A percentile compares a stretch with the other conserved stretches of the same genome.
phyloP scores from a whole-genome alignment of 2,888 invertebrate genomes.

The Amblyteles armatorius region DNA sequence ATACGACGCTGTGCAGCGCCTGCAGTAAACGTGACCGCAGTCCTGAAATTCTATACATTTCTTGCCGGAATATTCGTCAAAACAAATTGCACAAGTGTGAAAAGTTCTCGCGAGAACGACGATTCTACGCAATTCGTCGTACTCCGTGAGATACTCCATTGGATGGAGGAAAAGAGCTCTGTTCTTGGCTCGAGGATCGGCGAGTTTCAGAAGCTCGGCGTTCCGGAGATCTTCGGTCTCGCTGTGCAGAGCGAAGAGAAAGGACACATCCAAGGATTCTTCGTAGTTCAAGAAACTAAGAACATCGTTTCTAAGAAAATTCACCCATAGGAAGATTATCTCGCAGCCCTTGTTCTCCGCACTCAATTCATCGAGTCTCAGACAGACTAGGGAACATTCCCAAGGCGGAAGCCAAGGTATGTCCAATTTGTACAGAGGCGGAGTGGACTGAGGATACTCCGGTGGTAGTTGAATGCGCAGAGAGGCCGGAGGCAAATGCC shows the following conservation, averaged over 20 bases:
- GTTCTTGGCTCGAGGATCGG: constrained; percentile 71
- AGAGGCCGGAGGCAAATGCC: constrained; percentile 73
- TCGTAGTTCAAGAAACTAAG: constrained; percentile 70
- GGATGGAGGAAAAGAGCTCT: constrained; percentile 67
- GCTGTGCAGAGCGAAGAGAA: constrained; percentile 63
- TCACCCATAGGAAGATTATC: constrained; percentile 76
- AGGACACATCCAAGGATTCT: constrained; percentile 72
- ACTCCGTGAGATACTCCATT: constrained; percentile 66
- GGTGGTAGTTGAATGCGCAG: constrained; percentile 71
- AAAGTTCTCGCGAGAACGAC: constrained; percentile 67
- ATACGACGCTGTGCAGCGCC: constrained; percentile 71
- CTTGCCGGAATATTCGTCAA: constrained; percentile 67
- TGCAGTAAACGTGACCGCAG: constrained; percentile 75
- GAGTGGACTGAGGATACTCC: constrained; percentile 73
- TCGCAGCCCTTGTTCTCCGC: constrained; percentile 72
- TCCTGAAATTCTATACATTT: constrained; percentile 70
- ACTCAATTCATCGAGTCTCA: constrained; percentile 78
- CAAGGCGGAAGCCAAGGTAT: constrained; percentile 75
- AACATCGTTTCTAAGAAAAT: constrained; percentile 74
- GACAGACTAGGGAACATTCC: constrained; percentile 73
- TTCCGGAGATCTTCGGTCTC: constrained; percentile 54
- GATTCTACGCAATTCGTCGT: constrained; percentile 54
- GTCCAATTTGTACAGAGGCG: constrained; percentile 73
- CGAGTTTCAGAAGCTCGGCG: constrained; percentile 47
- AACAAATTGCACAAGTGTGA: constrained; percentile 75